Evolutionary conservation across 2,888 invertebrate species (phyloP).

Genomic region (Sycophila texana): DNA sequence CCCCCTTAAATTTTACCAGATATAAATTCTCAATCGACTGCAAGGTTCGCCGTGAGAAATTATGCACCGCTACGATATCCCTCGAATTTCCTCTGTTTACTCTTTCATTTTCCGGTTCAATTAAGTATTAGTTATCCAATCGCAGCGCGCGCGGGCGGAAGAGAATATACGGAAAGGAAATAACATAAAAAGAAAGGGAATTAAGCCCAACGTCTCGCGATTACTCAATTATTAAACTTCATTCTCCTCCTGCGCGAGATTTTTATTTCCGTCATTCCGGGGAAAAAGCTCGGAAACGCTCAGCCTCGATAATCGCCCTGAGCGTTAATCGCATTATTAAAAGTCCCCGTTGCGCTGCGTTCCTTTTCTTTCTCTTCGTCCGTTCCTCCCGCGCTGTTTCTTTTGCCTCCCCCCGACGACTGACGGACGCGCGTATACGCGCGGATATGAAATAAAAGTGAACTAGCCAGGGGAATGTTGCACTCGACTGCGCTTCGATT

Average conservation of each 20-base stretch:
- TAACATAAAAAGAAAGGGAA: not conserved
- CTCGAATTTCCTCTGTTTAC: not conserved
- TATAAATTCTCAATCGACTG: no score
- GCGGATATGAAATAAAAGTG: not conserved
- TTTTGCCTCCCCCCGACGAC: not conserved
- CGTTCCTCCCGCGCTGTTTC: not conserved
- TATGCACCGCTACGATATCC: not conserved
- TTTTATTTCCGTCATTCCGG: constrained; percentile 20
- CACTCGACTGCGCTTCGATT: not conserved
- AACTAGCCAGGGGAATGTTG: not conserved
- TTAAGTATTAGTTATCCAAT: constrained; percentile 29
- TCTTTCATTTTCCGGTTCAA: not conserved
- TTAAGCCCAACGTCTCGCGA: not conserved
- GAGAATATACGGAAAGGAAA: not conserved
- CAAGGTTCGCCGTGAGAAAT: no score
- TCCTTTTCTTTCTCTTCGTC: constrained; percentile 11
- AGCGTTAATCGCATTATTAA: constrained; percentile 51
- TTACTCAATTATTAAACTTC: constrained; percentile 32
- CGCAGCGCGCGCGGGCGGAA: not conserved
- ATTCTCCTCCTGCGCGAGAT: not conserved
- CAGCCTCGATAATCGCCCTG: constrained; percentile 34
- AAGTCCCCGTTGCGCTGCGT: constrained; percentile 1
- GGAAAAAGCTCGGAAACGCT: constrained; percentile 1
- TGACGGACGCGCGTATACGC: not conserved
- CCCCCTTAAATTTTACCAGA: no score